Evolutionary conservation across 2,113 vertebrate genomes (phyloP).

Genomic region (Progne subis): DNA sequence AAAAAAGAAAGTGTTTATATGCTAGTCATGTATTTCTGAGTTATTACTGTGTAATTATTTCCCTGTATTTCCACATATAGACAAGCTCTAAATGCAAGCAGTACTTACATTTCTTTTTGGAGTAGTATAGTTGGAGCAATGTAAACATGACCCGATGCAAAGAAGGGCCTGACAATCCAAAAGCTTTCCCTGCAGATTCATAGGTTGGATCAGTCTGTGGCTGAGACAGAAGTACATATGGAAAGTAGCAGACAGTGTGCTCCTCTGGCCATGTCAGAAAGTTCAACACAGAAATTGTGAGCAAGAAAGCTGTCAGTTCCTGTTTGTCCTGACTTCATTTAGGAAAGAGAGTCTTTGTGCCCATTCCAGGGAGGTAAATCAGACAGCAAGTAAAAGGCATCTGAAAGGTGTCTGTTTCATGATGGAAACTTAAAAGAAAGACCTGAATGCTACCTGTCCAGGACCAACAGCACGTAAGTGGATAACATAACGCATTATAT

Average conservation of each 20-base stretch:
- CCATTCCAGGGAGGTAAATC: background rate
- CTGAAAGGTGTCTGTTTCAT: background rate
- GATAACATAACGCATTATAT: background rate
- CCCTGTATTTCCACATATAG: background rate
- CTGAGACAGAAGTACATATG: background rate
- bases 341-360: background rate
- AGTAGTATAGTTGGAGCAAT: background rate
- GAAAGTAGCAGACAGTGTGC: background rate
- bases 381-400: background rate
- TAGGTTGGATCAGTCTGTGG: background rate
- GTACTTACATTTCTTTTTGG: background rate
- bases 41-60: background rate
- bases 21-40: background rate
- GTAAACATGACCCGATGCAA: background rate
- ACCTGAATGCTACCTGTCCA: background rate
- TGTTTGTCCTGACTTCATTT: background rate
- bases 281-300: background rate
- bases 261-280: background rate
- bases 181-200: background rate
- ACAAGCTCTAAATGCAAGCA: background rate
- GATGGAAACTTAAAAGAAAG: background rate
- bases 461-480: rapidly evolving
- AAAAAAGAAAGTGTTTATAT: background rate
- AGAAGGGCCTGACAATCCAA: background rate
- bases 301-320: background rate